A percentile compares a stretch with the other conserved stretches of the same genome.
Evolutionary conservation across 2,888 invertebrate genomes (phyloP).

Genomic region (Nowickia ferox): DNA sequence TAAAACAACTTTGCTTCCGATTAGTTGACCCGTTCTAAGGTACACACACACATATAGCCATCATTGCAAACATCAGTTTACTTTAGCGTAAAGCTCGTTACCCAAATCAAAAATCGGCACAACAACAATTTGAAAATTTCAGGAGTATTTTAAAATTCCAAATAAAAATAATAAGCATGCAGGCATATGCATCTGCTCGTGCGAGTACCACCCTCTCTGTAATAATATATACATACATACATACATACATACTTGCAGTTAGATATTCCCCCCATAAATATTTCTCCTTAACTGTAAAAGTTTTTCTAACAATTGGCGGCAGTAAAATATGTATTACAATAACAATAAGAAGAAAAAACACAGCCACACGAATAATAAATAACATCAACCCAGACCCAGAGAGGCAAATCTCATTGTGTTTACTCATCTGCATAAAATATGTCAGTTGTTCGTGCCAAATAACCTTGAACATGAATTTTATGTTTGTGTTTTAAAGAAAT

Average conservation of each 20-base stretch:
- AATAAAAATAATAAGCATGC: too few relatives aligned
- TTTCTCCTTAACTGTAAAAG: neutral
- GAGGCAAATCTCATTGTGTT: neutral
- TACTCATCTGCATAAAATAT: neutral
- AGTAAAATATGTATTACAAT: slow-evolving; percentile 29
- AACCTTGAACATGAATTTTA: slow-evolving; percentile 69
- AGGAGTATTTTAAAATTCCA: too few relatives aligned
- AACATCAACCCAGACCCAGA: slow-evolving; percentile 64
- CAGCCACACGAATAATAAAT: slow-evolving; percentile 7
- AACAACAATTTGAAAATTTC: too few relatives aligned
- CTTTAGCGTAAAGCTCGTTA: too few relatives aligned
- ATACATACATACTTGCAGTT: neutral
- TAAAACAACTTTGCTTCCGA: too few relatives aligned
- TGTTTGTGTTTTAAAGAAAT: slow-evolving; percentile 22
- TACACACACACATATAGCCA: too few relatives aligned
- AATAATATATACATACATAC: too few relatives aligned
- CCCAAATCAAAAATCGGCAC: too few relatives aligned
- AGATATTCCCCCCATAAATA: neutral
- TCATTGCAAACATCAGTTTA: too few relatives aligned
- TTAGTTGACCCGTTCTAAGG: too few relatives aligned
- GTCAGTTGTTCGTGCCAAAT: neutral
- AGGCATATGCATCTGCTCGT: too few relatives aligned
- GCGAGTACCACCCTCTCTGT: neutral
- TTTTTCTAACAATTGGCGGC: slow-evolving; percentile 58
- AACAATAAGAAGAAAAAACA: slow-evolving; percentile 33